Evolutionary conservation across 2,888 invertebrate species (phyloP), one percentile per base, ranked within the genome.

Genomic region (Pachymerium ferrugineum): DNA sequence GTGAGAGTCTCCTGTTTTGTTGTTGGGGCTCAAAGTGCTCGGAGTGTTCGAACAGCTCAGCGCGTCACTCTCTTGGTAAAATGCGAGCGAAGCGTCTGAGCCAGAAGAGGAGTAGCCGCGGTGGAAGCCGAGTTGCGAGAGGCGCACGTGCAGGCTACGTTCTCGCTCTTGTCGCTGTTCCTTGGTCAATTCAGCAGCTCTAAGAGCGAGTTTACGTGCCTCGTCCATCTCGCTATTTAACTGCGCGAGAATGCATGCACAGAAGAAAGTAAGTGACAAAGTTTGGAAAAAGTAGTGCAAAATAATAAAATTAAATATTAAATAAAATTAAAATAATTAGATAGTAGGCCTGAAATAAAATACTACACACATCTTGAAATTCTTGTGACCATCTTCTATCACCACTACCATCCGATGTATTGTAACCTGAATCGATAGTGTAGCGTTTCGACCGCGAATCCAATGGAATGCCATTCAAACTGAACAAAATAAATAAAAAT

Each of bases 351-450:
- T n/a, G n/a, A n/a, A n/a, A n/a, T n/a, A n/a, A n/a, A n/a, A n/a
- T n/a, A n/a, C n/a, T n/a, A n/a, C 75, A 68, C 73, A 79, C 79
- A 73, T 79, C 79, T 69, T 78, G 79, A 30, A 77, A 77, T 35
- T 78, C 78, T 72, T 78, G 82, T 22, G 81, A 81, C 82, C 83
- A 82, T 72, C 82, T 80, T 76, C 80, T 81, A 74, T 83, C 83
- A 14, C 42, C 42, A 62, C 89, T 85, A 0, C 90, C 90, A 82
- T 94, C 94, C 78, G 90, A 89, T 6, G 93, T 94, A 83, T 91
- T 92, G 83, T 94, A 94, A 0, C 94, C 94, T 76, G 93, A 93
- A 82, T 95, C 94, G 22, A 92, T 89, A 73, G 92, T 92, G 82
- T 92, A 91, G 75, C 88, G 83, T 77, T 88, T 87, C 79, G 87